phyloP scores from a whole-genome alignment of 2,888 invertebrate genomes.

The Ernsta delagoae region DNA sequence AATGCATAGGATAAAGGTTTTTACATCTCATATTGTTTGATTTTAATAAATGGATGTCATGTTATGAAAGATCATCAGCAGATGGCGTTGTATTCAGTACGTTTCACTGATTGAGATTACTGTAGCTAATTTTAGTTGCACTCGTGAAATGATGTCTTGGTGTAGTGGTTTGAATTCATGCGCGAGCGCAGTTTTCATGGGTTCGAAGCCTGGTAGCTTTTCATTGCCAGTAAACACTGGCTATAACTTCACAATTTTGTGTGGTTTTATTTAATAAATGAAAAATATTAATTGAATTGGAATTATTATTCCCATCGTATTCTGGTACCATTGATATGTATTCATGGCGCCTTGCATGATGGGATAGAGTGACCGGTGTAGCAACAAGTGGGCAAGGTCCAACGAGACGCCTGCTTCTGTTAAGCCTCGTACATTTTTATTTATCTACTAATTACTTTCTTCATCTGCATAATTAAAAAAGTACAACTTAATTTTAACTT shows the following conservation, averaged over 20 bases:
- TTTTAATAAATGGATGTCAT: neutral
- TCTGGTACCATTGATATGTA: conserved; percentile 54
- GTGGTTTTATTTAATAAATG: too few relatives aligned
- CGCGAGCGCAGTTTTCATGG: conserved; percentile 6
- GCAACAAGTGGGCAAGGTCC: conserved; percentile 79
- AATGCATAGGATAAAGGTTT: too few relatives aligned
- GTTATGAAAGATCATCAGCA: conserved; percentile 40
- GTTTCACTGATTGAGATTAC: neutral
- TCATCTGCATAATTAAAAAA: too few relatives aligned
- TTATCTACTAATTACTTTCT: too few relatives aligned
- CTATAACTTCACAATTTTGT: neutral
- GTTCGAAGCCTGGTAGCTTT: conserved; percentile 41
- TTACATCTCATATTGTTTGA: neutral
- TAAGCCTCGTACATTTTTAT: conserved; percentile 68
- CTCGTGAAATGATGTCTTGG: neutral
- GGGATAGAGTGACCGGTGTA: conserved; percentile 75
- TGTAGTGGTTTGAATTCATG: conserved; percentile 11
- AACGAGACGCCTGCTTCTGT: conserved; percentile 76
- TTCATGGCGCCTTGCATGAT: conserved; percentile 57
- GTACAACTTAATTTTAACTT: too few relatives aligned
- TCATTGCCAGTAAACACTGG: neutral
- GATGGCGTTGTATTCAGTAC: conserved; percentile 55
- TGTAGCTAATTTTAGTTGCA: conserved; percentile 20
- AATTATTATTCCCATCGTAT: conserved; percentile 51
- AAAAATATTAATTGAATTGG: neutral